phyloP scores from a whole-genome alignment of 2,113 vertebrate genomes.

The Pavo muticus region DNA sequence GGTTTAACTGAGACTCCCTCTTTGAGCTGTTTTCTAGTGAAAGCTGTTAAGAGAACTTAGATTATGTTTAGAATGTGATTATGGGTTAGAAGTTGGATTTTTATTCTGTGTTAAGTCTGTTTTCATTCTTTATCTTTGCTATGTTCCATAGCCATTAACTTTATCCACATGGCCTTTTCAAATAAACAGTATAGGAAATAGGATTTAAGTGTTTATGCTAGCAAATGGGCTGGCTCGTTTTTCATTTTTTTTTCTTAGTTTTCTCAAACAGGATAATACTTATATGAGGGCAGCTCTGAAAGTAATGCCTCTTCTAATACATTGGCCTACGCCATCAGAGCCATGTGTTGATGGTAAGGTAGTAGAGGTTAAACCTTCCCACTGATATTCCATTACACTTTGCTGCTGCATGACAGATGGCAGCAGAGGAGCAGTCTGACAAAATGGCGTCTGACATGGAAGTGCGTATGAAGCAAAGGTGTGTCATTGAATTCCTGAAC shows the following conservation, averaged over 20 bases:
- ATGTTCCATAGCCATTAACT: not conserved
- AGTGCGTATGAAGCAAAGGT: too few relatives aligned
- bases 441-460: too few relatives aligned
- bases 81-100: not conserved
- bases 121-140: not conserved
- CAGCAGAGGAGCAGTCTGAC: too few relatives aligned
- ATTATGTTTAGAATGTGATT: not conserved
- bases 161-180: not conserved
- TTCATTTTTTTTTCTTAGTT: not conserved
- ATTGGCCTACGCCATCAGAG: too few relatives aligned
- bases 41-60: not conserved
- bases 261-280: not conserved
- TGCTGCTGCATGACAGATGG: too few relatives aligned
- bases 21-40: not conserved
- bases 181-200: not conserved
- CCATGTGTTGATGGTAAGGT: too few relatives aligned
- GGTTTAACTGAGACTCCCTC: not conserved
- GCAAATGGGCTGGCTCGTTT: accelerated
- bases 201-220: not conserved
- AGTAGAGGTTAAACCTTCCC: too few relatives aligned
- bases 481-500: too few relatives aligned
- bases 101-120: not conserved
- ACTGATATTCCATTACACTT: too few relatives aligned
- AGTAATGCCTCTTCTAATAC: too few relatives aligned
- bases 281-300: too few relatives aligned